Evolutionary conservation across 2,113 vertebrate species (phyloP), one percentile per base, ranked within the genome.

Genomic region (Poeciliopsis prolifica): DNA sequence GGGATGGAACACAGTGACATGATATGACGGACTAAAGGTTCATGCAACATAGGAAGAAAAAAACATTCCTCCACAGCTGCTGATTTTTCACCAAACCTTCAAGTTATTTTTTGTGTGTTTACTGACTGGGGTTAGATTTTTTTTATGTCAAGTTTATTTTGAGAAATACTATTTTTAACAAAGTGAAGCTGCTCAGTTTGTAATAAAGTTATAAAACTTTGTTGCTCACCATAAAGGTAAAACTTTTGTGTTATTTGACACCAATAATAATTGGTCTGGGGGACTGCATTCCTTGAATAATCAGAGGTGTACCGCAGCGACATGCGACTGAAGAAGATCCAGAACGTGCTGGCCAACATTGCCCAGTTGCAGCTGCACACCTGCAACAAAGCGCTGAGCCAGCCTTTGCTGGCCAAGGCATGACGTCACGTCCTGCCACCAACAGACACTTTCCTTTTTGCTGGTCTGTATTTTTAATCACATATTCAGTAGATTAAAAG

Each of bases 281-380:
- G 2, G 35, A 37, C 29, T 29, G 29, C 0, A 37, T 37, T 37
- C 35, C 2, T 37, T 37, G 35, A 37, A 37, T 37, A 37, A 37
- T 37, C 35, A 37, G 35, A 31, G 0, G 97, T 99, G 54, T 96
- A 94, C 80, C 94, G 96, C 0, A 97, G 97, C 13, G 97, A 99
- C 48, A 73, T 97, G 93, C 94, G 99, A 68, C 93, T 99, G 87
- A 97, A 99, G 68, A 98, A 98, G 94, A 98, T 99, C 48, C 98
- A 99, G 86, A 97, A 96, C 0, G 98, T 97, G 0, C 90, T 99
- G 77, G 97, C 97, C 0, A 97, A 99, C 65, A 99, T 99, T 0
- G 98, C 98, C 0, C 97, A 99, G 86, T 99, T 97, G 0, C 98
- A 99, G 83, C 94, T 99, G 62, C 96, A 97, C 86, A 99, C 97